Evolutionary conservation across 2,797 vertebrate species (phyloP).

Genomic region (Lepidocolaptes lacrymiger): DNA sequence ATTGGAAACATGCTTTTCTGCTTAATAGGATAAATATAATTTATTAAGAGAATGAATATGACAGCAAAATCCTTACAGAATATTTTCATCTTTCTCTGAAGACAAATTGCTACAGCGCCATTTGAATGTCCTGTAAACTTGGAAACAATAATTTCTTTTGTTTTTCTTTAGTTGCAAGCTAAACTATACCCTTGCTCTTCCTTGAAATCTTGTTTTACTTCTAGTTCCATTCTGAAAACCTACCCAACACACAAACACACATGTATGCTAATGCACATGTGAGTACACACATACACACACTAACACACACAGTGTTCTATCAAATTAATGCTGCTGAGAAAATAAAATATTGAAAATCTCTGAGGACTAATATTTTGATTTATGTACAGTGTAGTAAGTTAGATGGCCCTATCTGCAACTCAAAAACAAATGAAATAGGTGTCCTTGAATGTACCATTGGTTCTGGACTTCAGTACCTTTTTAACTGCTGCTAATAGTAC

Average conservation of each 20-base stretch:
- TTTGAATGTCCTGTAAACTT: not conserved
- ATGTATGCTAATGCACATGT: too few species aligned
- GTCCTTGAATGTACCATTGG: not conserved
- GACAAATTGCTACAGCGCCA: rapidly evolving
- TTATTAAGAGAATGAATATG: not conserved
- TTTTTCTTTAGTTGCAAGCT: not conserved
- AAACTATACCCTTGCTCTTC: not conserved
- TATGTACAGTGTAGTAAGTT: not conserved
- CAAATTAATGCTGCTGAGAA: not conserved
- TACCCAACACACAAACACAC: not conserved
- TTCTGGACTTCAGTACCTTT: not conserved
- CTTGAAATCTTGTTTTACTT: not conserved
- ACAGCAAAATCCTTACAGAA: not conserved
- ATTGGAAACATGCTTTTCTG: not conserved
- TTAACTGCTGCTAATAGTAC: not conserved
- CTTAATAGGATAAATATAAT: not conserved
- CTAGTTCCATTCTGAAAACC: not conserved
- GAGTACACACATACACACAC: too few species aligned
- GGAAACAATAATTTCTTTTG: not conserved
- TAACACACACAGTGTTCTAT: not conserved
- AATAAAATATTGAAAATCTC: not conserved
- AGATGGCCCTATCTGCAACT: not conserved
- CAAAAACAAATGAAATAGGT: not conserved
- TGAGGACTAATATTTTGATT: not conserved
- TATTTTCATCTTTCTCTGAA: not conserved